phyloP scores from a whole-genome alignment of 2,888 invertebrate genomes.

The Chymomyza fuscimana region DNA sequence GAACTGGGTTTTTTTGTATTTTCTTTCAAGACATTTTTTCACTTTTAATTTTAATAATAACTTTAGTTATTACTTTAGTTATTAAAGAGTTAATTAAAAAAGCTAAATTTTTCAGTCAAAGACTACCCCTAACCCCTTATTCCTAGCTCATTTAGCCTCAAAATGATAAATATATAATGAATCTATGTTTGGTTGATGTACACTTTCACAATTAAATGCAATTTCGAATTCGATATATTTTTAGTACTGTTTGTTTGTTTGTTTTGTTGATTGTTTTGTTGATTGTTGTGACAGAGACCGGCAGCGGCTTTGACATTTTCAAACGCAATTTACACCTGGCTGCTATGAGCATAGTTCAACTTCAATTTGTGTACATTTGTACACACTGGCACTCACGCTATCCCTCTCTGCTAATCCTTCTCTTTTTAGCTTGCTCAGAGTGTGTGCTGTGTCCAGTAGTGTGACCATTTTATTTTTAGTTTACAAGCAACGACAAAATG shows the following conservation, averaged over 20 bases:
- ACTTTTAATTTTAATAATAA: no score
- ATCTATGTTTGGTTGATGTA: no score
- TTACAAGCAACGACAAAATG: constrained; percentile 41
- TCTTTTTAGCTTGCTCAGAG: background rate
- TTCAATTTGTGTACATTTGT: constrained; percentile 1
- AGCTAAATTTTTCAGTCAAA: no score
- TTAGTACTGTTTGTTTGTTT: constrained; percentile 27
- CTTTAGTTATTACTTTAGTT: no score
- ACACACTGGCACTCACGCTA: background rate
- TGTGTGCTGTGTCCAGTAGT: background rate
- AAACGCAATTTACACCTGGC: constrained; percentile 67
- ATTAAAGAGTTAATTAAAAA: no score
- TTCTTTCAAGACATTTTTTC: no score
- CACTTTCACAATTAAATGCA: constrained; percentile 25
- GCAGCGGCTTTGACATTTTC: constrained; percentile 67
- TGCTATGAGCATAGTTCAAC: constrained; percentile 17
- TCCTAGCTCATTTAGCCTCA: no score
- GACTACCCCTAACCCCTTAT: no score
- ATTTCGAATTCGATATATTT: constrained; percentile 58
- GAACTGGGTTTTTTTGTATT: no score
- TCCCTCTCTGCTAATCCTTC: constrained; percentile 9
- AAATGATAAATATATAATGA: no score
- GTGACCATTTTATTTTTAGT: constrained; percentile 63
- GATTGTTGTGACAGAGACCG: constrained; percentile 35
- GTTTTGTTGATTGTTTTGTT: constrained; percentile 5